Base-by-base conservation (phyloP, 2,888 invertebrate species). In the Nasonovia ribisnigri region DNA sequence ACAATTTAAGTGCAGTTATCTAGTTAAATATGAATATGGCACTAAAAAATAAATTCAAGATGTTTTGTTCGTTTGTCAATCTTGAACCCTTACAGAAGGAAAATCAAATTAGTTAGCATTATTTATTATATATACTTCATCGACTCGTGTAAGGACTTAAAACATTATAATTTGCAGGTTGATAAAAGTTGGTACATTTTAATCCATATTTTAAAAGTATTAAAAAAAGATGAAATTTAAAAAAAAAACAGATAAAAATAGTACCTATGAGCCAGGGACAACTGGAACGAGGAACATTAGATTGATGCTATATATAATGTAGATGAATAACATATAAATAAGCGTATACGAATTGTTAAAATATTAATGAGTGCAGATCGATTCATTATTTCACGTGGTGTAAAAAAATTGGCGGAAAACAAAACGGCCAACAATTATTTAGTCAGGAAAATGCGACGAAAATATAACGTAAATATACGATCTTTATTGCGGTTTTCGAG, bases 1-100 rank as follows among this genome's bases (percentile, higher is more conserved):
- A 77, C 20, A 20, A 77, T 90, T 67, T 90, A 90, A 67, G 36
- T n/a, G 36, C 48, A 90, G n/a, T n/a, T 90, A 90, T 90, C n/a
- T 48, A 77, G 36, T 90, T 90, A 20, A 67, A 90, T 48, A 67
- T 48, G 90, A 90, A 42, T 57, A 57, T 60, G 43, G 5, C 24
- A 48, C 36, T 36, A 8, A 90, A 90, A 57, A 90, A 90, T 67
- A 90, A 67, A 36, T 48, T 77, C 24, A 43, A 90, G n/a, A 90
- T 90, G n/a, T 67, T 90, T 88, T 90, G 10, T 46, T 67, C 3
- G 24, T 77, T 90, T 90, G 24, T 46, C 20, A 46, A 67, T 48
- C n/a, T 48, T 46, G 4, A 67, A 67, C 60, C 20, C 29, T 60
- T 3, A n/a, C 11, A 1, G 26, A 43, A 84, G 5, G 26, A 84